Percentiles rank a stretch among this genome's conserved stretches.
Evolutionary conservation across 2,113 vertebrate species (phyloP).

Genomic region (Nyctereutes procyonoides): DNA sequence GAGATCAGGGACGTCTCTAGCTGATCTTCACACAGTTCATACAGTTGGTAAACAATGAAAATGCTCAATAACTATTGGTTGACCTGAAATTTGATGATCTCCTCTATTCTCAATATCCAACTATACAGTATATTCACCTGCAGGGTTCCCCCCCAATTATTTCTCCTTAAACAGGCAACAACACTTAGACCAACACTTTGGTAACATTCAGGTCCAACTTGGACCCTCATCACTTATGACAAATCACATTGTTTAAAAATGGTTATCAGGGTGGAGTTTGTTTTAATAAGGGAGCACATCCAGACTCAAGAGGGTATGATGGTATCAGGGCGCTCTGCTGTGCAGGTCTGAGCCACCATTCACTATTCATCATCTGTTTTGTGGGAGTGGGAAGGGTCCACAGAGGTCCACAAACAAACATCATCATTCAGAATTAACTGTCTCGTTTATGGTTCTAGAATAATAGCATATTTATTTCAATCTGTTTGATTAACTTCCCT

Average conservation of each 20-base stretch:
- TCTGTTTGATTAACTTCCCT: slow-evolving; percentile 36
- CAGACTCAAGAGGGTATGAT: background rate
- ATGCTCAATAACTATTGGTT: background rate
- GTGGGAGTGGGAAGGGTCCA: background rate
- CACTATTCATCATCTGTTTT: background rate
- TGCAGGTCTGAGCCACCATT: background rate
- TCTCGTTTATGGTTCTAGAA: background rate
- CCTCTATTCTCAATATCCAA: background rate
- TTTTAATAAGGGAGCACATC: background rate
- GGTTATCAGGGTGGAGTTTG: background rate
- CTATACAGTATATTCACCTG: background rate
- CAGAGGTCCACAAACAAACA: background rate
- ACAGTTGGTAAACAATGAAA: background rate
- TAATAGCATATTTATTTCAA: background rate
- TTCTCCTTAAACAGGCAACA: slow-evolving; percentile 4
- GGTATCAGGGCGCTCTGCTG: fast-evolving
- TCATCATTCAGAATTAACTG: background rate
- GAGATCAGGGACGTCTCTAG: background rate
- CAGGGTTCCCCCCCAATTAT: background rate
- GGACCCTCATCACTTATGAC: background rate
- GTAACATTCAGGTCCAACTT: background rate
- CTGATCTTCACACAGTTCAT: background rate
- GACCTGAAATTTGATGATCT: background rate
- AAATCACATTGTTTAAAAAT: background rate
- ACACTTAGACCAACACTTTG: background rate